Base-by-base conservation (phyloP, 2,888 invertebrate genomes). In the Athalia cordata region DNA sequence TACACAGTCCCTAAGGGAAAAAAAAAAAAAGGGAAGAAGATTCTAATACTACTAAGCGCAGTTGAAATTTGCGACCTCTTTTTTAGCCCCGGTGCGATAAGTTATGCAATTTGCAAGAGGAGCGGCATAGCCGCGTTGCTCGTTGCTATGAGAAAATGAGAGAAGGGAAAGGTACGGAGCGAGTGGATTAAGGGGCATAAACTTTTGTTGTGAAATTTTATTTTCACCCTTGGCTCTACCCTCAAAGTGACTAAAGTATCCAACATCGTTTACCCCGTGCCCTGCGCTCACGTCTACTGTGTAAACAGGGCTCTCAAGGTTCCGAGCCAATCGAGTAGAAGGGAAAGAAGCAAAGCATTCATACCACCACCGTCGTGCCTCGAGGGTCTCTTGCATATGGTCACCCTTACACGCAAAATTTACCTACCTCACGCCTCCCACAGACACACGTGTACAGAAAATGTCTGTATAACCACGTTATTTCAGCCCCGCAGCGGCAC, bases 261-360 rank as follows among this genome's bases (percentile, higher is more conserved):
- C 55, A 11, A 55, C 55, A 55, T n/a, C 55, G 9, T 43, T 70
- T 59, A 70, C 72, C 47, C 59, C 9, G 8, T 29, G 29, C 29
- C 29, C 29, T 29, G 29, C 29, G 29, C 29, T 29, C 29, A 29
- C 29, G 29, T 43, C 15, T 55, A 50, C 47, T 72, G 57, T 47
- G 72, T 72, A 59, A 72, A 72, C 57, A 59, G 43, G 15, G 0
- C 55, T 29, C 29, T 72, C 13, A 59, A 72, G 47, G 72, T 47
- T 43, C 72, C 47, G 45, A 29, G 59, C 72, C 59, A 72, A 72
- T 72, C 72, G 72, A 72, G 72, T 43, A 59, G 72, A 72, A 72
- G 72, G 45, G 47, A 59, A 70, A 70, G 59, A 72, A 57, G 47
- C 57, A 59, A 72, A 70, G 72, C 72, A 72, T 72, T 72, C 72